Base-by-base conservation (phyloP, 2,888 invertebrate genomes). In the Ochropleura plecta region DNA sequence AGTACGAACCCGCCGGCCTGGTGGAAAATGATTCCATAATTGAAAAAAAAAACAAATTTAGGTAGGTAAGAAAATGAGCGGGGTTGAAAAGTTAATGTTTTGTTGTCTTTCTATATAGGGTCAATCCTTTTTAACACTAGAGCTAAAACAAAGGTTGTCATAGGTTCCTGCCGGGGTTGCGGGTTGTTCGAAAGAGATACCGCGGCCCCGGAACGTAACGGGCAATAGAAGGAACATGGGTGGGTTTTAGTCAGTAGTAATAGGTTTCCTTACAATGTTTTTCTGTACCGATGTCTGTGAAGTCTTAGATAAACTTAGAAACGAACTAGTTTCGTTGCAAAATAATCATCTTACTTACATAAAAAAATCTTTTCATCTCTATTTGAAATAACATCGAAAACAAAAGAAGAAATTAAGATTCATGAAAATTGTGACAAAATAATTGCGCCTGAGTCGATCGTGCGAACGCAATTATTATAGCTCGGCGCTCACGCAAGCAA, bases 391-490 rank as follows among this genome's bases (percentile, higher is more conserved):
- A 82, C 75, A 78, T 77, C 69, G 48, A 79, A 81, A 81, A 81
- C 83, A 82, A 86, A 86, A 83, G 76, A 80, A 80, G 78, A 81
- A 81, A 86, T 86, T 84, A 79, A 79, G 63, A 70, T 81, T 86
- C 79, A 81, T 79, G 86, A 86, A 86, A 86, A 84, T 83, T 84
- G 87, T 81, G 86, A 84, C 84, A 83, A 85, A 86, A 88, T 87
- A 84, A 82, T 83, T 89, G 88, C 87, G 87, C 88, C 79, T 74
- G 88, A 89, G 89, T 90, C 85, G 88, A 91, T 91, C 91, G 91
- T 91, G 91, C 90, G 90, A 90, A 90, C 82, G 90, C 83, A 89
- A 91, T 91, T 90, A 91, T 83, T 76, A 79, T 79, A 73, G 84
- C 81, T 86, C 88, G 81, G 64, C 73, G 87, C 82, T 86, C 89